Base-by-base conservation (phyloP, 2,797 vertebrate species). In the Echiichthys vipera region DNA sequence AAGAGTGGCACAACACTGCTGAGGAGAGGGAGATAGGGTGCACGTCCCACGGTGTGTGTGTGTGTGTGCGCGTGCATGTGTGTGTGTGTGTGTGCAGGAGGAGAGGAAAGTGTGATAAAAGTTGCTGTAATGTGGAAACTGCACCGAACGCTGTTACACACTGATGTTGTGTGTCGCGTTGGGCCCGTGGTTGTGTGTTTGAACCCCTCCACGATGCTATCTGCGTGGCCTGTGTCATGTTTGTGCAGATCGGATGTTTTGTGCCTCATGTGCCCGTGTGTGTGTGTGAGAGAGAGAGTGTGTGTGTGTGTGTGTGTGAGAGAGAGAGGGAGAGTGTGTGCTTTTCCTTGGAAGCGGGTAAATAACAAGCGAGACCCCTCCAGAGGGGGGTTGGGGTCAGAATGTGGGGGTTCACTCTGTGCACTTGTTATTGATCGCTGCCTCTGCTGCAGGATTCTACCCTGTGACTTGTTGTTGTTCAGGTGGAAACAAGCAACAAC, bases 341-440 rank as follows among this genome's bases (percentile, higher is more conserved):
- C 22, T 80, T 80, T 81, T 81, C 55, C 55, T 71, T 83, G 81
- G 64, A 81, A 89, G 80, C 76, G 74, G 78, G 67, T 89, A 82
- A 91, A 89, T 84, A 86, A 89, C 83, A 84, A 79, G 51, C 76
- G 62, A 61, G 72, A 70, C 50, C 49, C 65, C 65, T 37, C 15
- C 24, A 25, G 36, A 57, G 32, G 37, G 49, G 63, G 58, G 63
- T 30, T 54, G 77, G 80, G 75, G 74, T 88, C 68, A 87, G 55
- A 66, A 45, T 81, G 77, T 72, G 78, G 81, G 78, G 78, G 77
- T 80, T 83, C 81, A 71, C 53, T 73, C 77, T 68, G 50, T 90
- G 86, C 90, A 85, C 89, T 88, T 91, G 86, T 88, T 89, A 73
- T 83, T 86, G 78, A 70, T 82, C 51, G 51, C 61, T 68, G 54